Percentiles rank a stretch among this genome's conserved stretches.
Evolutionary conservation across 1,140 invertebrate genomes (phyloP).

Genomic region (Tigriopus japonicus): DNA sequence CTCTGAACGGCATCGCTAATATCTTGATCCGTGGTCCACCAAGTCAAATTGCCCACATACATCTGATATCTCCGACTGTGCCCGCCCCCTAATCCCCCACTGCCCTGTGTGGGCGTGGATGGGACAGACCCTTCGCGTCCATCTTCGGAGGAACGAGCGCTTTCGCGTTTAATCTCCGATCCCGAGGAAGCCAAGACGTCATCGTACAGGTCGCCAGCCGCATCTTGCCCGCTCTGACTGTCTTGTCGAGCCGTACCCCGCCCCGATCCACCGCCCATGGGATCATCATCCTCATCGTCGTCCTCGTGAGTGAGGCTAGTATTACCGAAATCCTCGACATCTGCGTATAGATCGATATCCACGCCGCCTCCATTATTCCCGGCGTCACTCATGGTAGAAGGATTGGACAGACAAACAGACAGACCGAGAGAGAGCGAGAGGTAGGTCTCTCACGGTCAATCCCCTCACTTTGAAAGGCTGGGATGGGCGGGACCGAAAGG

Average conservation of each 20-base stretch:
- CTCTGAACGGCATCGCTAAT: conserved; percentile 65
- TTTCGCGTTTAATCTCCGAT: too few relatives aligned
- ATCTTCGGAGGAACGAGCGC: too few relatives aligned
- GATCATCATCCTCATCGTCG: neutral
- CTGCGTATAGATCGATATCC: conserved; percentile 89
- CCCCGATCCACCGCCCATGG: neutral
- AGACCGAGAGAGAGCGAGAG: too few relatives aligned
- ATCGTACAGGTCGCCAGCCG: conserved; percentile 60
- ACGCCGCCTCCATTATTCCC: conserved; percentile 42
- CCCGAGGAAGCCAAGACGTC: conserved; percentile 53
- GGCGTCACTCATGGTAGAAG: neutral
- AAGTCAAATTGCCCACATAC: conserved; percentile 82
- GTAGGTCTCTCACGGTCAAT: too few relatives aligned
- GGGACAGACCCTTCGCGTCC: neutral
- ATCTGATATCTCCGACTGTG: conserved; percentile 41
- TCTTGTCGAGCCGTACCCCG: neutral
- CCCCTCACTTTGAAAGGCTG: too few relatives aligned
- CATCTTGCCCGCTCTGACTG: too few relatives aligned
- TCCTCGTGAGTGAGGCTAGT: neutral
- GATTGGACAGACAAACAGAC: too few relatives aligned
- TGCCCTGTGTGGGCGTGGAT: neutral
- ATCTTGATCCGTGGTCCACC: conserved; percentile 94
- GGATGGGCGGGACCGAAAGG: too few relatives aligned
- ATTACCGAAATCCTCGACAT: conserved; percentile 24
- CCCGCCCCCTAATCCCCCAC: neutral